Base-by-base conservation (phyloP, 2,797 vertebrate species). In the Fistularia commersonii region DNA sequence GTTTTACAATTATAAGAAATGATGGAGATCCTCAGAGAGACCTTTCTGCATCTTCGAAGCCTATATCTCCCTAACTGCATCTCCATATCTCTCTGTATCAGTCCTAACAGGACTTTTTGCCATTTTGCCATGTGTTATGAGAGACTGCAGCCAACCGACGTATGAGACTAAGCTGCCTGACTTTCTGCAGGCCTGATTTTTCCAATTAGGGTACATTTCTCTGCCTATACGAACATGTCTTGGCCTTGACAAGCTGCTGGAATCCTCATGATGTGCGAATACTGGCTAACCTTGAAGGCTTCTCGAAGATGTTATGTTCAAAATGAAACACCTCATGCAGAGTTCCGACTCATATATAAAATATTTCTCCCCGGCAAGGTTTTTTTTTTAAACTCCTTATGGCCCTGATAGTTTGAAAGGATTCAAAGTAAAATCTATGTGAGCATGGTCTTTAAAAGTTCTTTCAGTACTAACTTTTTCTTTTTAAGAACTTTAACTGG, bases 181-280 rank as follows among this genome's bases (percentile, higher is more conserved):
- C 50, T 66, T 45, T 45, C 59, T 66, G 69, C 71, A 41, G n/a
- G 41, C 52, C 45, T 64, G 61, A 64, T 69, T 74, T 23, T 23
- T 73, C 58, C 58, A 81, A 79, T 84, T 79, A 81, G 13, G 8
- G 36, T 12, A 33, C 14, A 41, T 60, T 57, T 57, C 55, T 60
- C 54, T 51, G 36, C 42, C 44, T 42, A 33, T 43, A 48, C 69
- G 59, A 58, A 69, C 11, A 8, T 54, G 41, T 61, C 38, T 23
- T 32, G 31, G 41, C 63, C 54, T 72, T 46, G 51, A 66, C 44
- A 54, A 49, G 39, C 43, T 5, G 1, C 46, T 43, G 42, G 13
- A 31, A 8, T 36, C 32, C n/a, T 53, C 44, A 51, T 50, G 38
- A 57, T 47, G 42, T 57, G 56, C 11, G 31, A 50, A 37, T 49